Base-by-base conservation (phyloP, 2,113 vertebrate species). In the Elachura formosa region DNA sequence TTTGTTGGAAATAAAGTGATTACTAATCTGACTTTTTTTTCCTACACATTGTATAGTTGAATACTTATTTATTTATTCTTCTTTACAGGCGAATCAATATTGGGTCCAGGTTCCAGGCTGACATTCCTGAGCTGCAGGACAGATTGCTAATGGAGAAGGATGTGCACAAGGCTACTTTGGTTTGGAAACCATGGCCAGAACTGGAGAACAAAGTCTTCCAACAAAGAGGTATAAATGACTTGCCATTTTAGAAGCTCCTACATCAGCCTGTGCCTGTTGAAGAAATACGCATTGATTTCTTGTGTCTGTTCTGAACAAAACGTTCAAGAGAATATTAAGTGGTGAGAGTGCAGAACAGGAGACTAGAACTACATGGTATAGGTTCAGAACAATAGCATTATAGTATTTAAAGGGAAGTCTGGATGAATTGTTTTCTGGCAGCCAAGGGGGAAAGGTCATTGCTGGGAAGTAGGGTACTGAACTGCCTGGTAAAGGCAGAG, bases 21-120 rank as follows among this genome's bases (percentile, higher is more conserved):
- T 2, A 0, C 24, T 72, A 46, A 28, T 33, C 23, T 71, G 55
- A 80, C 67, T 95, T 92, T 9, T 36, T 86, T 89, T 90, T 64
- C 55, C 49, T 73, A 31, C 15, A 40, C 1, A 0, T 36, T n/a
- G 33, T 59, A 16, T 55, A 55, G 31, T 20, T 80, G 52, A 74
- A 58, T 71, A 38, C 23, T 94, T 49, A 78, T 3, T 90, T 34
- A 74, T 84, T 93, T 86, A 34, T 95, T 97, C 80, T 7, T 95
- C 36, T 55, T 95, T 97, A 48, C 72, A 99, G 98, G 54, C 98
- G 97, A 58, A 99, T 99, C 95, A 99, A 99, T 96, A 98, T 99
- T 24, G 98, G 98, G 29, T 90, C 97, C 64, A 96, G 98, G 92
- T 99, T 99, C 96, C 98, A 99, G 97, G 98, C 98, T 63, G 97